phyloP scores from a whole-genome alignment of 2,888 invertebrate species.

The Tineola bisselliella region DNA sequence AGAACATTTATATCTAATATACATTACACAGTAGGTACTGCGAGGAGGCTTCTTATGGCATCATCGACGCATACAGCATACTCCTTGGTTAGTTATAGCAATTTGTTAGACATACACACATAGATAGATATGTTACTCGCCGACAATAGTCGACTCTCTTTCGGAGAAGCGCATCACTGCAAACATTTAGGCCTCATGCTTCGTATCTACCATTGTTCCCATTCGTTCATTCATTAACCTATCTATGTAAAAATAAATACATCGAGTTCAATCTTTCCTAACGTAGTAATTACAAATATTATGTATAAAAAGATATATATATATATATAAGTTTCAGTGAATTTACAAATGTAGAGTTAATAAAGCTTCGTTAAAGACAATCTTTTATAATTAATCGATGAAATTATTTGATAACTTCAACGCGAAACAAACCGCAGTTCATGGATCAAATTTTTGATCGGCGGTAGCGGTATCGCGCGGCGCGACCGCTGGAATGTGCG shows the following conservation, averaged over 20 bases:
- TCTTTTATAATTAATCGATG: conserved; percentile 59
- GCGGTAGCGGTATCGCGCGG: conserved; percentile 23
- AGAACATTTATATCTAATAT: conserved; percentile 39
- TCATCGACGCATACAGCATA: neutral
- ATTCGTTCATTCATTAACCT: conserved; percentile 58
- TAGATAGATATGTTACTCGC: neutral
- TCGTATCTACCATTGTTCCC: conserved; percentile 57
- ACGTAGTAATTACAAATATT: conserved; percentile 50
- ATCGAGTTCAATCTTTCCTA: conserved; percentile 48
- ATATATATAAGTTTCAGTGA: conserved; percentile 58
- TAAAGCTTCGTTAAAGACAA: conserved; percentile 66
- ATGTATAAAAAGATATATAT: conserved; percentile 58
- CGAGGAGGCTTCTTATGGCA: conserved; percentile 32
- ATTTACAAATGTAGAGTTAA: conserved; percentile 67
- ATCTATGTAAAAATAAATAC: conserved; percentile 61
- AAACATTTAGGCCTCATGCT: conserved; percentile 47
- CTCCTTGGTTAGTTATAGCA: neutral
- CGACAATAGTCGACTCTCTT: neutral
- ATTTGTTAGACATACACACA: neutral
- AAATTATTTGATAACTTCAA: conserved; percentile 66
- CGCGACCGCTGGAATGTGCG: conserved; percentile 23
- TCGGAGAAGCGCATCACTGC: neutral
- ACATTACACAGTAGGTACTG: conserved; percentile 29
- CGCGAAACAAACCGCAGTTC: conserved; percentile 43
- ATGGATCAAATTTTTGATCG: conserved; percentile 19